Base-by-base conservation (phyloP, 1,140 invertebrate species). In the Conus ventricosus region DNA sequence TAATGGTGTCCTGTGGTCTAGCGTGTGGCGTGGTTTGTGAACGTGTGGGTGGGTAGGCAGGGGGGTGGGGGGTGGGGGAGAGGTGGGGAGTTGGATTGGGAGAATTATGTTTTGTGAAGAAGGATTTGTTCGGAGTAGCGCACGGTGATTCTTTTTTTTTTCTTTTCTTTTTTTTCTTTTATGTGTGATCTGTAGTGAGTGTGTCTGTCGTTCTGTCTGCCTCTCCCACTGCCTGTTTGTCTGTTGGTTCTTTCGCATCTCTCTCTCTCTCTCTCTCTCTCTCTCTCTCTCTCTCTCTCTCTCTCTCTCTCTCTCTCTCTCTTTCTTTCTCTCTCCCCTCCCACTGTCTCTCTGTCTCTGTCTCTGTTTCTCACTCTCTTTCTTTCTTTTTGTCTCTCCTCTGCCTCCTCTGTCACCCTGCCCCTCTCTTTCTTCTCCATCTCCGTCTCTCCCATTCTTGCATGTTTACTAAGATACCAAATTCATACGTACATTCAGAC, bases 371-470 rank as follows among this genome's bases (percentile, higher is more conserved):
- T 53, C 39, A 6, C 39, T 55, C 5, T 83, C n/a, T 57, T n/a
- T 83, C 81, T 83, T 1, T 10, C 10, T 39, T 11, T 20, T 53
- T 78, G 75, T 78, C n/a, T n/a, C 1, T 78, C n/a, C n/a, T 39
- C 27, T 39, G 11, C 75, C n/a, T 39, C 4, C n/a, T 78, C 23
- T 78, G 13, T n/a, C n/a, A 17, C 75, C 5, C 10, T n/a, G 8
- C n/a, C 75, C n/a, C n/a, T n/a, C n/a, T 78, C 75, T 78, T 39
- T 78, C 75, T 78, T 78, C 23, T 78, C n/a, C 75, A 17, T n/a
- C 75, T 78, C 39, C 39, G 39, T 39, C 39, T 39, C 39, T 39
- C 39, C 39, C 39, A 39, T 39, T 39, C 39, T 39, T 39, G 39
- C 39, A 39, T 39, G 39, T 39, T 3, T 39, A 39, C 39, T 39